phyloP scores from a whole-genome alignment of 2,888 invertebrate species.

The Dasysyrphus tricinctus region DNA sequence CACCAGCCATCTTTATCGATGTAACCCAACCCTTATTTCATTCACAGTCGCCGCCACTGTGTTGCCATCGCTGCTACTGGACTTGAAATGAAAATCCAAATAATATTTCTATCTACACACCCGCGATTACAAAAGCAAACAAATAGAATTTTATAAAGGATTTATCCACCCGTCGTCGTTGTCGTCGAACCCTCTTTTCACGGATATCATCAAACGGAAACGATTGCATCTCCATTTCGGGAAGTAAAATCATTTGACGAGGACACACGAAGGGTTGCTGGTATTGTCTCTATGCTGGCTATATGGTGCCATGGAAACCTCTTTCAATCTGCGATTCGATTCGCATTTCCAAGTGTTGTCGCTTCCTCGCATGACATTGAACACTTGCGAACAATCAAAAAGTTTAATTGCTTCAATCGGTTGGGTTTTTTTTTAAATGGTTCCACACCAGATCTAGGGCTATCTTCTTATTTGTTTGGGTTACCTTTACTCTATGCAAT shows the following conservation, averaged over 20 bases:
- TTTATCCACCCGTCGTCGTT: constrained; percentile 18
- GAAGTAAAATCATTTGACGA: constrained; percentile 1
- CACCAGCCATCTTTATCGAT: constrained; percentile 21
- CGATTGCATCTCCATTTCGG: constrained; percentile 64
- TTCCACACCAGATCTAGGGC: constrained; percentile 5
- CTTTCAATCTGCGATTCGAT: constrained; percentile 71
- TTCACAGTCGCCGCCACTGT: neutral
- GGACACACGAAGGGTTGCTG: constrained; percentile 46
- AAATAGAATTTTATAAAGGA: constrained; percentile 55
- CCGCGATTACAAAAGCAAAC: constrained; percentile 28
- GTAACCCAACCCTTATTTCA: constrained; percentile 65
- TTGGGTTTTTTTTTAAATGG: neutral
- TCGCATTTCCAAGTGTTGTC: constrained; percentile 68
- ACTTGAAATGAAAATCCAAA: constrained; percentile 36
- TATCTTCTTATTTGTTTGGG: constrained; percentile 60
- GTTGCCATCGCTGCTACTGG: neutral
- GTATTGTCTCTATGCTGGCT: neutral
- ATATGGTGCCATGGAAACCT: constrained; percentile 49
- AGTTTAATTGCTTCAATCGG: constrained; percentile 73
- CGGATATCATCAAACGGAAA: constrained; percentile 48
- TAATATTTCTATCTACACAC: neutral
- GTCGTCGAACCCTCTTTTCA: constrained; percentile 59
- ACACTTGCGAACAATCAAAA: constrained; percentile 71
- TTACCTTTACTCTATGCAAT: constrained; percentile 21
- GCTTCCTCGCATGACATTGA: constrained; percentile 66